Evolutionary conservation across 2,113 vertebrate species (phyloP), one percentile per base, ranked within the genome.

Genomic region (Psettodes erumei): DNA sequence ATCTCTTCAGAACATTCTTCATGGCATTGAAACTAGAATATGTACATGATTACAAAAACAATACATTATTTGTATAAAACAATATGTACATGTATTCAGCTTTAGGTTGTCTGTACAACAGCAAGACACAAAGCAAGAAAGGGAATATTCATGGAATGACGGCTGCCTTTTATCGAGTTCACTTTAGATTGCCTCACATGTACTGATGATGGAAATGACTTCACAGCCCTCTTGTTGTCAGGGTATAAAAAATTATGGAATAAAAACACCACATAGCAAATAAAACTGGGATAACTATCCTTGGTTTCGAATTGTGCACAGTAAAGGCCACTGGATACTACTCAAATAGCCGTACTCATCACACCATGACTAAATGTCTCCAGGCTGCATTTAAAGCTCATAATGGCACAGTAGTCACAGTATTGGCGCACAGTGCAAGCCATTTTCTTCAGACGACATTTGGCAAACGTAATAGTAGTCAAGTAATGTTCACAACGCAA

Each of bases 11-110:
- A 74, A 77, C 72, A 86, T 75, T 79, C 71, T 86, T 87, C 63
- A 85, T 78, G 71, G 82, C 69, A 71, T 47, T 82, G 64, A 77
- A 81, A 90, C 71, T 68, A 86, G 40, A 82, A 77, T 76, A 80
- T 84, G 56, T 77, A 85, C 79, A 86, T 83, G 23, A 82, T 72
- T 88, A 93, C 81, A 88, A 92, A 91, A 90, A 84, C 86, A 76
- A 89, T 75, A 79, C 70, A 72, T 85, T 16, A 75, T 87, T 80
- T 80, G 83, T 91, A 91, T 84, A 91, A 90, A 94, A 92, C 76
- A 84, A 71, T 85, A 87, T 84, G 21, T 86, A 85, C 86, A 87
- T 74, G 61, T 70, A 59, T 82, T 86, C 51, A 88, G 67, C 74
- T 81, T 79, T 78, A 72, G 66, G 64, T 62, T 74, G 15, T 87